These are phyloP conservation scores for Zaprionus nigranus DNA, from an alignment of 1,140 invertebrate species.

Conservation along the genomic window DNA sequence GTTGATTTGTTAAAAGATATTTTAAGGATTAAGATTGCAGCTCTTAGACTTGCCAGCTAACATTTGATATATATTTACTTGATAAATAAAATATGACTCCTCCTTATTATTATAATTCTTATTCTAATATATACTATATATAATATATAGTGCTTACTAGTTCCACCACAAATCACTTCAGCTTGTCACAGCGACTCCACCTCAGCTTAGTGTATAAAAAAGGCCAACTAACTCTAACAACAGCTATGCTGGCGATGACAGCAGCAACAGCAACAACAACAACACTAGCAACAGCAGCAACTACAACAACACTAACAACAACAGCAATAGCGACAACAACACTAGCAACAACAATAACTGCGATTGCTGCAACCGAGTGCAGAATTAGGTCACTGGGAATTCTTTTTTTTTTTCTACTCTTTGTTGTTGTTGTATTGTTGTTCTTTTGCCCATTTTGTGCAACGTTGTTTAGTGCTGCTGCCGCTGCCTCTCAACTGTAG, in stretches of 20 bases:
- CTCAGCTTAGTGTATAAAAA: slow-evolving; percentile 37
- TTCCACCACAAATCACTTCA: neutral
- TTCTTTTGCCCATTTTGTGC: slow-evolving; percentile 58
- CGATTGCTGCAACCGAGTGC: slow-evolving; percentile 61
- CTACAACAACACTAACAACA: neutral
- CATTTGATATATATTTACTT: too few species aligned
- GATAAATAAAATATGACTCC: too few species aligned
- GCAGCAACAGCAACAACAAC: slow-evolving; percentile 51
- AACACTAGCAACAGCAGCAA: slow-evolving; percentile 40
- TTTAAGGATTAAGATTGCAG: too few species aligned
- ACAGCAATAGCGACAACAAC: slow-evolving; percentile 21
- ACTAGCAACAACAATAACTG: slow-evolving; percentile 57
- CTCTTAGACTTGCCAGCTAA: too few species aligned
- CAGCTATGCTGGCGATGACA: slow-evolving; percentile 54
- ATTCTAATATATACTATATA: too few species aligned
- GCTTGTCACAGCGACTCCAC: neutral
- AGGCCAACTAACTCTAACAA: slow-evolving; percentile 74
- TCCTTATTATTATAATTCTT: too few species aligned
- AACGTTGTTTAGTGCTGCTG: slow-evolving; percentile 48
- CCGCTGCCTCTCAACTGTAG: slow-evolving; percentile 23
- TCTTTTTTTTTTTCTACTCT: slow-evolving; percentile 56
- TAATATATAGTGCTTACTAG: neutral
- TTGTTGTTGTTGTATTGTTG: slow-evolving; percentile 45
- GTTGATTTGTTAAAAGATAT: neutral
- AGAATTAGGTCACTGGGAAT: slow-evolving; percentile 77